A percentile compares a stretch with the other conserved stretches of the same genome.
phyloP scores from a whole-genome alignment of 2,113 vertebrate species.

The Fregetta grallaria region DNA sequence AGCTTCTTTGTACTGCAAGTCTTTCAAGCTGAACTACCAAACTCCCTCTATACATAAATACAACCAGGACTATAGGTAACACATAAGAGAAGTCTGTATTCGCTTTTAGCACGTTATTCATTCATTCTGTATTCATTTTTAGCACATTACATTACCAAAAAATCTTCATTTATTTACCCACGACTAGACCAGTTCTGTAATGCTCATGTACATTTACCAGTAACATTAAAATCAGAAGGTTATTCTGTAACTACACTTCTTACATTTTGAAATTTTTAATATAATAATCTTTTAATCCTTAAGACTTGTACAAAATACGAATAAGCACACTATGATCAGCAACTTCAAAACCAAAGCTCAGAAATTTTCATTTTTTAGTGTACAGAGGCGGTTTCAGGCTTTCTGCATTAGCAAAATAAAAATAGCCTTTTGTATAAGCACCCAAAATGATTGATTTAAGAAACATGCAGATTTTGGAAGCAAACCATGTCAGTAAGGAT shows the following conservation, averaged over 20 bases:
- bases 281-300: background rate
- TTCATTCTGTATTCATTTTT: background rate
- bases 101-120: background rate
- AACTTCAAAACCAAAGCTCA: background rate
- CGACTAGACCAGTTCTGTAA: background rate
- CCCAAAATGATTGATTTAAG: background rate
- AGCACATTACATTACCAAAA: background rate
- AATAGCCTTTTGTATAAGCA: background rate
- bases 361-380: background rate
- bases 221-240: background rate
- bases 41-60: background rate
- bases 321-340: background rate
- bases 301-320: background rate
- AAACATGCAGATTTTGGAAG: background rate
- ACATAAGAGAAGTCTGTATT: background rate
- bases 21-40: background rate
- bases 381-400: background rate
- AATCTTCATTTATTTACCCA: background rate
- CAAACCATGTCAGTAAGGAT: background rate
- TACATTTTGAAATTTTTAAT: background rate
- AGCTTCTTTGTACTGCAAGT: background rate
- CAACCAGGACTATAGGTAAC: background rate
- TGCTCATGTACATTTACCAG: background rate
- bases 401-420: background rate
- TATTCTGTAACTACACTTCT: background rate